These are phyloP conservation scores for Diceros bicornis DNA, from an alignment of 2,797 vertebrate genomes.

Conservation along the genomic window DNA sequence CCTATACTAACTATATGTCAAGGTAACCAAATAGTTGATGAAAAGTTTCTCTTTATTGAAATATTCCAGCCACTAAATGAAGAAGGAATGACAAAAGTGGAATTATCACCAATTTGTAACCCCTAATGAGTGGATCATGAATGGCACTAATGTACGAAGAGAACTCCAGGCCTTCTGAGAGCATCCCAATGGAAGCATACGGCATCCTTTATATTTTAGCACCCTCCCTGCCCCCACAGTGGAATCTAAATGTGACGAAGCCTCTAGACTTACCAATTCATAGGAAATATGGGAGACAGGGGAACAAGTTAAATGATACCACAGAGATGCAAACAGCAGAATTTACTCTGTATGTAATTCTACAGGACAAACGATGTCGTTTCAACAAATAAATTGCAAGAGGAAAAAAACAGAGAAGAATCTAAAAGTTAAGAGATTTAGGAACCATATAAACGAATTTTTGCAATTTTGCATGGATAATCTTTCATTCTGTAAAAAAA, in stretches of 20 bases:
- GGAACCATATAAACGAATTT: neutral
- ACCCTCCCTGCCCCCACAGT: accelerated
- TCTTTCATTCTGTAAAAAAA: conserved; percentile 1
- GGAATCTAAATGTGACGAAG: neutral
- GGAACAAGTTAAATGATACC: neutral
- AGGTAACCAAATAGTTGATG: neutral
- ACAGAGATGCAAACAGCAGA: neutral
- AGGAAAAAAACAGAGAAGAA: neutral
- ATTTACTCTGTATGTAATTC: neutral
- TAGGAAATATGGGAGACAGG: neutral
- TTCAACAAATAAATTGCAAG: neutral
- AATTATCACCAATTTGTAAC: neutral
- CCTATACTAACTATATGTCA: neutral
- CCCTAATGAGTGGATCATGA: neutral
- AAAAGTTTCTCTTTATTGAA: neutral
- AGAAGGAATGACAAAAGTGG: neutral
- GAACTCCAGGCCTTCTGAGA: neutral
- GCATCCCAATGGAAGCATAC: neutral
- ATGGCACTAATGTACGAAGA: neutral
- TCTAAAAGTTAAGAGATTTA: neutral
- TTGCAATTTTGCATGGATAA: neutral
- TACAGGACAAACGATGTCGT: neutral
- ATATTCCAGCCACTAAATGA: neutral
- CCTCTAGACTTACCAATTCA: neutral
- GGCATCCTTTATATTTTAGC: neutral